Percentiles rank a stretch among this genome's conserved stretches.
These are phyloP conservation scores for Synergus gifuensis DNA, from an alignment of 2,888 invertebrate species.

Conservation along the genomic window DNA sequence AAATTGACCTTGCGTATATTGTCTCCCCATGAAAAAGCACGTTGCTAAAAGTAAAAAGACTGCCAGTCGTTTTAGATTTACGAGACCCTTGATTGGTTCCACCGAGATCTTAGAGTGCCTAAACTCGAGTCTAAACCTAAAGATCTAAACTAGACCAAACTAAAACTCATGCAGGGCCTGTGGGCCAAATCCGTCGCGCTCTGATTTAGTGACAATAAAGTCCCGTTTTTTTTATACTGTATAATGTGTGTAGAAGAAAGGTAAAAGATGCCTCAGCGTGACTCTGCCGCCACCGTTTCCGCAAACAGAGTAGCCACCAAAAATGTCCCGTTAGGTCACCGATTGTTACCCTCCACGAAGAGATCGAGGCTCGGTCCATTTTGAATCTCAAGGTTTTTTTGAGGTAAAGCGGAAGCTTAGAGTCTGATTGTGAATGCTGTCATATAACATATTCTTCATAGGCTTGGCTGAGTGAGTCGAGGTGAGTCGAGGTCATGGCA, in stretches of 20 bases:
- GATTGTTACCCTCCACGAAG: slow-evolving; percentile 56
- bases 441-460: slow-evolving; percentile 8
- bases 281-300: slow-evolving; percentile 70
- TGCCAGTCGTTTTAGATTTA: slow-evolving; percentile 67
- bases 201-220: slow-evolving; percentile 39
- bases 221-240: slow-evolving; percentile 21
- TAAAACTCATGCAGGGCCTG: slow-evolving; percentile 19
- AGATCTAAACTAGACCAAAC: slow-evolving; percentile 7
- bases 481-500: slow-evolving; percentile 27
- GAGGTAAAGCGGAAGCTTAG: slow-evolving; percentile 30
- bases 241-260: slow-evolving; percentile 10
- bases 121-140: neutral
- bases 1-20: slow-evolving; percentile 26
- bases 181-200: slow-evolving; percentile 22
- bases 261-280: slow-evolving; percentile 59
- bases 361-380: slow-evolving; percentile 42
- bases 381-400: slow-evolving; percentile 56
- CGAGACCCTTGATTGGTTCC: slow-evolving; percentile 68
- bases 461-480: slow-evolving; percentile 26
- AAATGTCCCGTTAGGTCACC: slow-evolving; percentile 70
- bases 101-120: slow-evolving; percentile 46
- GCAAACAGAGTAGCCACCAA: slow-evolving; percentile 69
- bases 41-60: slow-evolving; percentile 56
- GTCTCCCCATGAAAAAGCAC: slow-evolving; percentile 36
- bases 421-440: slow-evolving; percentile 7